Evolutionary conservation across 2,113 vertebrate genomes (phyloP).

Genomic region (Lepisosteus oculatus): DNA sequence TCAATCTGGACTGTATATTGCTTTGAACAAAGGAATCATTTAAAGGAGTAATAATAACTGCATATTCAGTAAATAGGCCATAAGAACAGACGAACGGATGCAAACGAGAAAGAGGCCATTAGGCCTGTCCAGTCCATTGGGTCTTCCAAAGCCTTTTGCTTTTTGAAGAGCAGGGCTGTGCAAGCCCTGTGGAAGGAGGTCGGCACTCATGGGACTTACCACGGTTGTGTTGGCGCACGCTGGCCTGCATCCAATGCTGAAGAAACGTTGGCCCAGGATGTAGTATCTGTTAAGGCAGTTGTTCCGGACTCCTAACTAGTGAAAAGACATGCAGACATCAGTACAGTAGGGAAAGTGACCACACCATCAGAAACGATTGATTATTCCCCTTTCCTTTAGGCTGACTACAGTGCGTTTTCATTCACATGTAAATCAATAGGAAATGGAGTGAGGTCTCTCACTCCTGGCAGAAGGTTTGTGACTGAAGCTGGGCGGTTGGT

Average conservation of each 20-base stretch:
- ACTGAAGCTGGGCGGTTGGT: too few species aligned
- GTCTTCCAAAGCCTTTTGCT: too few species aligned
- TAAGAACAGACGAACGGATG: too few species aligned
- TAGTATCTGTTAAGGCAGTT: conserved; percentile 59
- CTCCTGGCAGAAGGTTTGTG: conserved; percentile 2
- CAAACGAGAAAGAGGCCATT: too few species aligned
- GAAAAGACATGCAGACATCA: conserved; percentile 10
- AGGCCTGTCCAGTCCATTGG: too few species aligned
- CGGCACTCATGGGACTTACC: conserved; percentile 49
- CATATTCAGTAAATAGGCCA: too few species aligned
- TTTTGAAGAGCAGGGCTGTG: too few species aligned
- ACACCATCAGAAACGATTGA: not conserved
- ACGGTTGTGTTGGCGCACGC: conserved; percentile 59
- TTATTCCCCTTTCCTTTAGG: not conserved
- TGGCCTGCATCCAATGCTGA: conserved; percentile 66
- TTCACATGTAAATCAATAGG: not conserved
- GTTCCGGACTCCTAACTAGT: conserved; percentile 48
- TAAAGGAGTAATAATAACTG: too few species aligned
- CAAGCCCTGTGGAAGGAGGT: too few species aligned
- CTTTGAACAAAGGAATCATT: too few species aligned
- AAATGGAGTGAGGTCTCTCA: conserved; percentile 19
- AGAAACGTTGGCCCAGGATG: conserved; percentile 42
- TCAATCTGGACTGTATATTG: too few species aligned
- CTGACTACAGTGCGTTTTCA: not conserved
- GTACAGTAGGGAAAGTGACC: not conserved